Base-by-base conservation (phyloP, 2,113 vertebrate species). In the Rallus limicola region DNA sequence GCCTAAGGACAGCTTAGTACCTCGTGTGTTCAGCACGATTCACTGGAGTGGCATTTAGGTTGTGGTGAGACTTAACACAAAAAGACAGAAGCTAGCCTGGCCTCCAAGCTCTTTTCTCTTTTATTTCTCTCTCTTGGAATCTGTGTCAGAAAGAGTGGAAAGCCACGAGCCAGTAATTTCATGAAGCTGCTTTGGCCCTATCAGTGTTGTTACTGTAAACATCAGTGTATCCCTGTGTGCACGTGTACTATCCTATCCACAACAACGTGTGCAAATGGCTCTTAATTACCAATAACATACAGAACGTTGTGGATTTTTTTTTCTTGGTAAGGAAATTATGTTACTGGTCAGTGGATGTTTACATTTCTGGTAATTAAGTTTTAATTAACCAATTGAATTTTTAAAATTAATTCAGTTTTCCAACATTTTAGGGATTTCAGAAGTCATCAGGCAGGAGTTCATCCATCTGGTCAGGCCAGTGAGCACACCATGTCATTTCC, bases 21-120 rank as follows among this genome's bases (percentile, higher is more conserved):
- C 34, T 71, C 0, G 0, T 2, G 5, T 28, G 44, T 44, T 59
- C 75, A 68, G 65, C 10, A 2, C 1, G 0, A 5, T 62, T 48
- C 36, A 5, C 82, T 62, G 77, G 77, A 62, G 21, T 26, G 76
- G 67, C 13, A 1, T 74, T 80, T 19, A 34, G 80, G 77, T 88
- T 59, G 71, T 0, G 0, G 10, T 74, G 86, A 88, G 64, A 8
- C 64, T 86, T 79, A 40, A 89, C 52, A 16, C 23, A 53, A 17
- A 50, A 24, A 33, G 94, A 38, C 83, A 77, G 80, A 23, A 46
- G 53, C 0, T 6, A 91, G 76, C 42, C 71, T 40, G 75, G 76
- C 76, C 82, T 74, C 40, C 28, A 19, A 92, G 76, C 56, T 59
- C 33, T 84, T 50, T 44, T 52, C 26, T 65, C 31, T 92, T 55